Base-by-base conservation (phyloP, 64 coral and sea anemone genomes). In the Actinia tenebrosa region DNA sequence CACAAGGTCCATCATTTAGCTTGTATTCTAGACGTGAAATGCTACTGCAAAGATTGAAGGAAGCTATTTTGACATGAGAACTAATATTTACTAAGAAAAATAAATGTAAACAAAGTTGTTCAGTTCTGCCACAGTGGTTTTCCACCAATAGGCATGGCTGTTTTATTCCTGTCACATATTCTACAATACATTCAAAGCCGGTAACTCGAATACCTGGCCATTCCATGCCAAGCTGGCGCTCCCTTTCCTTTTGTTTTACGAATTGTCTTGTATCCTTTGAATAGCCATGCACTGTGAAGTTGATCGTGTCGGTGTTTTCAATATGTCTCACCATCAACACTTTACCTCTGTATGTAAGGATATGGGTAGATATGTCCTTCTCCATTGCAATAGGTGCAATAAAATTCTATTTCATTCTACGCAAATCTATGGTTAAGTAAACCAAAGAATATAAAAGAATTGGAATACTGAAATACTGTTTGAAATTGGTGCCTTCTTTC, bases 101-200 rank as follows among this genome's bases (percentile, higher is more conserved):
- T 16, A 58, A 63, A 62, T 59, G 43, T 19, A 61, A 16, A 1
- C 26, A 75, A 85, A 61, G 10, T 59, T 42, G 50, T 30, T 13
- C 54, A 43, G 14, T 59, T 27, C 10, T 44, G 58, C 15, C 14
- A 22, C 19, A 22, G 10, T 42, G 56, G 17, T 85, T 45, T 18
- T 85, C 55, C 10, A 85, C 56, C 23, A 85, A 55, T 11, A 85
- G 17, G 42, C 54, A 58, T 37, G 83, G 83, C 56, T 85, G 83
- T 18, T 44, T 85, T 16, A 85, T 17, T 9, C 83, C 83, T 44
- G 83, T 85, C 50, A 6, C 44, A 22, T 43, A 9, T 85, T 85
- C 83, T 17, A 85, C n/a, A 45, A 85, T 54, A 16, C 60, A 61
- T 44, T 22, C 19, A 37, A 85, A 85, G 4, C 20, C 16, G 6